Percentiles rank a stretch among this genome's conserved stretches.
Conservation (phyloP, 1,140 invertebrate species). For the Drosophila persimilis region DNA sequence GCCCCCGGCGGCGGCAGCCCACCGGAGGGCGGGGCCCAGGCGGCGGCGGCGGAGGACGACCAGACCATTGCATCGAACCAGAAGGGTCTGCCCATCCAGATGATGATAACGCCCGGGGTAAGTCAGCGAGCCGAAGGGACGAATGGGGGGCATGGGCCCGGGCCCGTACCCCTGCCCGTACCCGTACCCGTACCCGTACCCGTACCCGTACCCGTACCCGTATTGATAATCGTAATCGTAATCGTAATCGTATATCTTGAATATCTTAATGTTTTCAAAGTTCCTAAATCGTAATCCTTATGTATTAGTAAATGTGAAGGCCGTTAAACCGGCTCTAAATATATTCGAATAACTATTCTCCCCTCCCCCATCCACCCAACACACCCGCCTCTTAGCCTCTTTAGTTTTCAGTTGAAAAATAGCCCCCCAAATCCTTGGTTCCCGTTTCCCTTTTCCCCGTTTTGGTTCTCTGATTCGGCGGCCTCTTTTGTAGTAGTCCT, state of each 20-base stretch:
- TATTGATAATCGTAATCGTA: constrained; percentile 48
- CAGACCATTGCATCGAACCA: constrained; percentile 55
- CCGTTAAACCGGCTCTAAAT: constrained; percentile 72
- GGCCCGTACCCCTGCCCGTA: too few relatives aligned
- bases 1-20: constrained; percentile 34
- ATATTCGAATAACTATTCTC: constrained; percentile 44
- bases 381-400: neutral
- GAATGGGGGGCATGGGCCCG: neutral
- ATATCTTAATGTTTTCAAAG: constrained; percentile 81
- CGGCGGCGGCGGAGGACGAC: constrained; percentile 55
- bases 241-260: constrained; percentile 60
- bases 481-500: constrained; percentile 38
- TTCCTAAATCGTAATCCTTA: constrained; percentile 69
- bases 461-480: neutral
- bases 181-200: too few relatives aligned
- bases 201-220: neutral
- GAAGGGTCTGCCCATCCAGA: constrained; percentile 75
- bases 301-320: constrained; percentile 79
- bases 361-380: too few relatives aligned
- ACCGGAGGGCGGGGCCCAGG: constrained; percentile 17
- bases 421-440: neutral
- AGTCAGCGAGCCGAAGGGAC: constrained; percentile 47
- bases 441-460: neutral
- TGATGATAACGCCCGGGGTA: constrained; percentile 83
- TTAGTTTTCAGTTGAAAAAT: constrained; percentile 14